phyloP scores from a whole-genome alignment of 2,113 vertebrate genomes.

The Paralichthys olivaceus region DNA sequence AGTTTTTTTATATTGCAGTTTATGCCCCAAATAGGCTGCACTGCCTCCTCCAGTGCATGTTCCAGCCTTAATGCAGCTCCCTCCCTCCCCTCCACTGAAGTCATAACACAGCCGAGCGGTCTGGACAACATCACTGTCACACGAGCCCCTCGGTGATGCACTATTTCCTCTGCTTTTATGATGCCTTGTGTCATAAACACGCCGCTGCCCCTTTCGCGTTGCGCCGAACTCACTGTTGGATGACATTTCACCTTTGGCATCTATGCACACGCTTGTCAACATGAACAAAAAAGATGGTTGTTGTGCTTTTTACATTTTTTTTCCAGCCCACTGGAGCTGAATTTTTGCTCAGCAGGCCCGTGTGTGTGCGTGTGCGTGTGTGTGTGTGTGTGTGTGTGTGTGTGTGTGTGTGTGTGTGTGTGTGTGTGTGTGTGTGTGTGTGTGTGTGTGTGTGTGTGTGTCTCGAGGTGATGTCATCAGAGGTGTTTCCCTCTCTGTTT shows the following conservation, averaged over 20 bases:
- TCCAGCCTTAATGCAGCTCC: constrained; percentile 17
- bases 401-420: not conserved
- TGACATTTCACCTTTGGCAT: constrained; percentile 7
- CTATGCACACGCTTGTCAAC: not conserved
- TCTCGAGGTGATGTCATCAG: constrained; percentile 30
- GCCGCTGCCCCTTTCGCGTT: constrained; percentile 15
- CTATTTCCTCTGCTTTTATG: constrained; percentile 65
- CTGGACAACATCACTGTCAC: constrained; percentile 79
- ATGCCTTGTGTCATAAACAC: constrained; percentile 51
- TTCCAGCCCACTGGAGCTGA: constrained; percentile 18
- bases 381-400: not conserved
- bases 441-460: not conserved
- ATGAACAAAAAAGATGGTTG: not conserved
- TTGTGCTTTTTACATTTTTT: constrained; percentile 10
- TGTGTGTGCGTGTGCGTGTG: not conserved
- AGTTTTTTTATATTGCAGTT: not conserved
- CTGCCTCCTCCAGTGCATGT: constrained; percentile 26
- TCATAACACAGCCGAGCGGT: constrained; percentile 56
- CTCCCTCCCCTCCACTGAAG: constrained; percentile 41
- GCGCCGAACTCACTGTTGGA: not conserved
- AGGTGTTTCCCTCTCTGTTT: constrained; percentile 23
- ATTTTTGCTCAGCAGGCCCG: constrained; percentile 4
- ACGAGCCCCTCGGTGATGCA: constrained; percentile 51
- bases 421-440: not conserved
- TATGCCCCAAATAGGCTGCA: constrained; percentile 37